Conservation (phyloP, 2,888 invertebrate species). For the Melinopterus prodromus region DNA sequence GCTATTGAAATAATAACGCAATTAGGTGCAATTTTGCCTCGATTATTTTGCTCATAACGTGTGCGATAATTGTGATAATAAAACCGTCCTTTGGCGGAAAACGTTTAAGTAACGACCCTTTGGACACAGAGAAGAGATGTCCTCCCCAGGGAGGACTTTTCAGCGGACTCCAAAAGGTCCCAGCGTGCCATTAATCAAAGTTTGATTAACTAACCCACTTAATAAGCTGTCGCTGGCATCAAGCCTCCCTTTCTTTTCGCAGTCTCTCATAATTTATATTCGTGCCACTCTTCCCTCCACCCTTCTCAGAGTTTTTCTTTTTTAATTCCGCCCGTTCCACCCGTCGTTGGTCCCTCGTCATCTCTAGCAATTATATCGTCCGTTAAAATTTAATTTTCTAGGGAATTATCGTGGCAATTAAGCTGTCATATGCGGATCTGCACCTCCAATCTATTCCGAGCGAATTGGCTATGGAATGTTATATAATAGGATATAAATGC, state of each 20-base stretch:
- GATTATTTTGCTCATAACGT: too few relatives aligned
- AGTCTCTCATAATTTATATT: conserved; percentile 41
- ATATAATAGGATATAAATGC: background rate
- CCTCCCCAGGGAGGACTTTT: background rate
- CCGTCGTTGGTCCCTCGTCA: background rate
- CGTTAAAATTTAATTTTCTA: conserved; percentile 24
- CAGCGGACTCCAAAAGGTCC: conserved; percentile 30
- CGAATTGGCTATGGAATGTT: background rate
- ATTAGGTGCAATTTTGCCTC: too few relatives aligned
- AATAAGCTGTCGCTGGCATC: conserved; percentile 45
- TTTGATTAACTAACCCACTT: conserved; percentile 46
- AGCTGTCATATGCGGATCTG: background rate
- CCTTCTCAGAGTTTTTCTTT: conserved; percentile 12
- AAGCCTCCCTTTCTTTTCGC: conserved; percentile 40
- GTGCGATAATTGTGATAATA: too few relatives aligned
- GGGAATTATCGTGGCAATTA: background rate
- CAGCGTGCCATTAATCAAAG: conserved; percentile 43
- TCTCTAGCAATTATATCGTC: conserved; percentile 24
- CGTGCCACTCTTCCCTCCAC: conserved; percentile 9
- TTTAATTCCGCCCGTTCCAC: background rate
- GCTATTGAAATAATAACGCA: too few relatives aligned
- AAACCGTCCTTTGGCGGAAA: background rate
- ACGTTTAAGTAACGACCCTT: background rate
- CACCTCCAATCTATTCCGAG: background rate
- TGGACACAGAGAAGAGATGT: background rate